These are phyloP conservation scores for Hydrolagus affinis DNA, from an alignment of 2,113 vertebrate species.

Conservation along the genomic window DNA sequence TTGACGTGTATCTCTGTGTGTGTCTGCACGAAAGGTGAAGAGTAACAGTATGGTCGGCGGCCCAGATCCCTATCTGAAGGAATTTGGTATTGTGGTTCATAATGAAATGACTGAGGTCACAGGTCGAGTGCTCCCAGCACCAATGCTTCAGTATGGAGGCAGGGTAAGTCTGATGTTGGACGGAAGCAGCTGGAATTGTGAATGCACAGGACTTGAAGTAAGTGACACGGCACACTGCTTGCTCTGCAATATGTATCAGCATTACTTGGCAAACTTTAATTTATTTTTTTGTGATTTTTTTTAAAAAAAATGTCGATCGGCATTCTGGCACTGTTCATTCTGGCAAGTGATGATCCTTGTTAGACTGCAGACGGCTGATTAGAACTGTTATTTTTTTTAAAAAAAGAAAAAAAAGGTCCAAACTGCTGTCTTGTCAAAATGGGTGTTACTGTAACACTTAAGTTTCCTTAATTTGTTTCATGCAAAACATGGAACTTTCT, in stretches of 20 bases:
- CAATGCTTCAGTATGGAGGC: constrained; percentile 97
- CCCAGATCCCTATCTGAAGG: constrained; percentile 92
- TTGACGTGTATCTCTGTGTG: neutral
- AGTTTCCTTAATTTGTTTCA: neutral
- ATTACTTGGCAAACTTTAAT: constrained; percentile 27
- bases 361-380: neutral
- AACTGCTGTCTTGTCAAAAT: neutral
- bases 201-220: constrained; percentile 33
- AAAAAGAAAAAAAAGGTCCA: neutral
- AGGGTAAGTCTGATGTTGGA: constrained; percentile 68
- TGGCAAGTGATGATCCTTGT: neutral
- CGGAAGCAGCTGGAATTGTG: constrained; percentile 33
- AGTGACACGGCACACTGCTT: constrained; percentile 26
- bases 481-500: neutral
- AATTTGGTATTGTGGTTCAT: constrained; percentile 95
- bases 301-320: constrained; percentile 13
- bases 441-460: neutral
- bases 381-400: neutral
- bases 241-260: constrained; percentile 22
- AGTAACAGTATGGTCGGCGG: constrained; percentile 98
- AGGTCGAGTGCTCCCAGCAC: constrained; percentile 90
- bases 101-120: constrained; percentile 97
- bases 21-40: constrained; percentile 70
- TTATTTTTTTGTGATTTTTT: too few species aligned
- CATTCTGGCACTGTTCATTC: constrained; percentile 24